A percentile compares a stretch with the other conserved stretches of the same genome.
These are phyloP conservation scores for Hyperoodon ampullatus DNA, from an alignment of 2,113 vertebrate species.

Conservation along the genomic window DNA sequence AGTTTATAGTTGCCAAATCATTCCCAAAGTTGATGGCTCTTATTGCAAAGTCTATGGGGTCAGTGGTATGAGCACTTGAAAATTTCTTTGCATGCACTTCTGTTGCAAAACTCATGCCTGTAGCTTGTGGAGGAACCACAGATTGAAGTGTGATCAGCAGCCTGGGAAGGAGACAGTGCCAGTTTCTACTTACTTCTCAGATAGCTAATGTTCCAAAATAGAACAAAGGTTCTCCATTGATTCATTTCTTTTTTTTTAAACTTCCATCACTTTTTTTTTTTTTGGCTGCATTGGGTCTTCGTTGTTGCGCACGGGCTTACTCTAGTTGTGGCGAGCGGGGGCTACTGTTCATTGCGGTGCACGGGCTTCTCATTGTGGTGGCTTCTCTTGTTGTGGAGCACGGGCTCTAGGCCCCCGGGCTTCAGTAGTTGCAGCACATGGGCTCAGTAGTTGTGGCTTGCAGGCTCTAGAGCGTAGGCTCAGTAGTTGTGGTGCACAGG, in stretches of 20 bases:
- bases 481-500: no score
- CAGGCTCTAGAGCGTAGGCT: no score
- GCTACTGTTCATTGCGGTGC: no score
- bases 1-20: conserved; percentile 53
- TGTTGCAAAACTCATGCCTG: conserved; percentile 37
- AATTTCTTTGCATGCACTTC: background rate
- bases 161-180: conserved; percentile 1
- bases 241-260: background rate
- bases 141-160: conserved; percentile 35
- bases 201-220: conserved; percentile 33
- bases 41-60: conserved; percentile 20
- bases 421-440: no score
- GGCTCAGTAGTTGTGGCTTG: no score
- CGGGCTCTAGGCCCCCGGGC: no score
- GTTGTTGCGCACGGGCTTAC: no score
- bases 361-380: no score
- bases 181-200: conserved; percentile 25
- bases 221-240: background rate
- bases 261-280: background rate
- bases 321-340: no score
- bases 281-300: no score
- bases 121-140: background rate
- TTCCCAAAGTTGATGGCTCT: conserved; percentile 39
- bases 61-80: background rate
- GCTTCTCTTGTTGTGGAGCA: no score